phyloP scores from a whole-genome alignment of 2,113 vertebrate genomes.

The Apus apus region DNA sequence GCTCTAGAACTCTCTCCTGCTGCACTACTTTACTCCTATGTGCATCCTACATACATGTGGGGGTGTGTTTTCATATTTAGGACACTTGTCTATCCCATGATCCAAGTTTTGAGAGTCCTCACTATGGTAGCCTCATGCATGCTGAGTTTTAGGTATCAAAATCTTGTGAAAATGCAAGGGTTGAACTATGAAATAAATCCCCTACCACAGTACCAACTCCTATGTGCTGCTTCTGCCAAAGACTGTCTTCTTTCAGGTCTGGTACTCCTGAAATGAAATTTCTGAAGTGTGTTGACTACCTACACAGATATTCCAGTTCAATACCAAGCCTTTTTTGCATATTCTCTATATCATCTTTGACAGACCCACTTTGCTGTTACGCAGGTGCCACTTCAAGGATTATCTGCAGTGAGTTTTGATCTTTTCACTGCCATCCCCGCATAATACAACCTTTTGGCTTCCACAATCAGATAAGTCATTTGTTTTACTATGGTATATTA shows the following conservation, averaged over 20 bases:
- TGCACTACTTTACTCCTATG: not conserved
- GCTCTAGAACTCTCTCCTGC: not conserved
- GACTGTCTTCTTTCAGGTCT: not conserved
- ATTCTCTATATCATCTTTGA: not conserved
- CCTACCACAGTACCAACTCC: not conserved
- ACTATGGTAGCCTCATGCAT: not conserved
- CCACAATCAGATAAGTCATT: not conserved
- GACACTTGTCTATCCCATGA: not conserved
- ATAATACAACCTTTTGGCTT: not conserved
- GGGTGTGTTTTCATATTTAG: not conserved
- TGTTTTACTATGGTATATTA: not conserved
- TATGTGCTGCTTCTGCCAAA: not conserved
- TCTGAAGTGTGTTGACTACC: not conserved
- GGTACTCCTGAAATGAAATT: not conserved
- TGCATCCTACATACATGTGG: not conserved
- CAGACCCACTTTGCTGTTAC: accelerated
- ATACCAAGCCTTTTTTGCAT: not conserved
- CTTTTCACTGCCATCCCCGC: not conserved
- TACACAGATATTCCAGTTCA: not conserved
- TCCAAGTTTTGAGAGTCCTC: not conserved
- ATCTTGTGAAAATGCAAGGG: not conserved
- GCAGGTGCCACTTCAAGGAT: not conserved
- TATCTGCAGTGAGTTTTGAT: not conserved
- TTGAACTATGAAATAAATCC: not conserved
- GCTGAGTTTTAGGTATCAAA: not conserved